Evolutionary conservation across 2,113 vertebrate genomes (phyloP), one percentile per base, ranked within the genome.

Genomic region (Siphamia tubifer): DNA sequence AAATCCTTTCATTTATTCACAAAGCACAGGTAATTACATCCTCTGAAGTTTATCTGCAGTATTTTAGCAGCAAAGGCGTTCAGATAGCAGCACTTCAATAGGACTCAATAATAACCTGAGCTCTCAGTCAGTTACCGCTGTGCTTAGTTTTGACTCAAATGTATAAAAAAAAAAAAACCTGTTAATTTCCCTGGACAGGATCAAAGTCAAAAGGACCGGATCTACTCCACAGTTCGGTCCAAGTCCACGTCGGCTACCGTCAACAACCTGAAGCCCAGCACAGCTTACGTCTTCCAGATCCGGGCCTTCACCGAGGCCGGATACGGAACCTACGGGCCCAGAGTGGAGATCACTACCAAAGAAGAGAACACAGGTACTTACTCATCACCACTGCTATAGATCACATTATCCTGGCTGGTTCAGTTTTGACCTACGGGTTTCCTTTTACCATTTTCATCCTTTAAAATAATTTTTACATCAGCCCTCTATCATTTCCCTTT

Each of bases 281-380:
- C 96, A 55, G 94, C 96, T 17, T 99, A 99, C 74, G 93, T 99
- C 79, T 99, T 99, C 89, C 98, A 99, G 91, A 97, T 99, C 71
- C 92, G 98, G 58, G 98, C 98, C 55, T 97, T 99, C 81, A 99
- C 97, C 6, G 95, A 97, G 47, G 96, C 96, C 1, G 98, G 98
- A 3, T 99, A 97, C 77, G 96, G 97, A 57, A 98, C 92, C 81
- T 99, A 93, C 27, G 95, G 98, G 12, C 97, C 98, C 68, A 92
- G 96, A 54, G 89, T 99, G 35, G 98, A 99, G 87, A 95, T 99
- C 85, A 96, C 94, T 66, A 99, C 98, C 11, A 93, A 97, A 81
- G 96, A 98, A 76, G 98, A 98, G 91, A 92, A 94, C 74, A 93
- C 95, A 91, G 96, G 96, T 96, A 95, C 5, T 21, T 34, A 27